These are phyloP conservation scores for Cephus pulcher DNA, from an alignment of 2,888 invertebrate genomes.

Conservation along the genomic window DNA sequence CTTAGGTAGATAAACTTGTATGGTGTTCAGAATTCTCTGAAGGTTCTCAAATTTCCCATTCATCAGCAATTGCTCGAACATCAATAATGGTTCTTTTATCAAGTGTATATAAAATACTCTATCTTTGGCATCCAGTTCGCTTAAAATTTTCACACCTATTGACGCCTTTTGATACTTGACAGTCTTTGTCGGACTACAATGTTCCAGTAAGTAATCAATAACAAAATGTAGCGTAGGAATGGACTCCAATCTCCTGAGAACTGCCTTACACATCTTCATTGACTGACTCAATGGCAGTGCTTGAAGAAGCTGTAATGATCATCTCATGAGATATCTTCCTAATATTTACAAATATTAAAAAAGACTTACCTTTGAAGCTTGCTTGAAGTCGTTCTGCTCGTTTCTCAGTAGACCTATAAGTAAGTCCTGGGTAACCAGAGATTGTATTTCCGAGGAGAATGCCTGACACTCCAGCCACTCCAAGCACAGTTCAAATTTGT, in stretches of 20 bases:
- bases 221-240: conserved; percentile 75
- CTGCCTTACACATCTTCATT: conserved; percentile 73
- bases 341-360: neutral
- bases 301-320: conserved; percentile 70
- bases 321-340: neutral
- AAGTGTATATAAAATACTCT: conserved; percentile 74
- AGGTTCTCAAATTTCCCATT: conserved; percentile 82
- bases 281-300: conserved; percentile 73
- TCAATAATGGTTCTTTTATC: conserved; percentile 77
- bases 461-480: conserved; percentile 78
- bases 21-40: conserved; percentile 72
- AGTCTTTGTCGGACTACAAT: conserved; percentile 65
- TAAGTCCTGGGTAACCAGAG: conserved; percentile 69
- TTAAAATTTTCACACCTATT: conserved; percentile 77
- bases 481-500: conserved; percentile 75
- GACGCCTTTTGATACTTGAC: conserved; percentile 73
- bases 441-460: conserved; percentile 70
- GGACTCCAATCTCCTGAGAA: conserved; percentile 74
- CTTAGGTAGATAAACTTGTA: conserved; percentile 65
- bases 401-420: conserved; percentile 72
- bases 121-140: conserved; percentile 71
- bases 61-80: conserved; percentile 90
- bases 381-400: conserved; percentile 56
- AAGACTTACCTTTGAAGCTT: conserved; percentile 50
- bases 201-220: conserved; percentile 72